phyloP scores from a whole-genome alignment of 2,113 vertebrate species.

The Rhea pennata region DNA sequence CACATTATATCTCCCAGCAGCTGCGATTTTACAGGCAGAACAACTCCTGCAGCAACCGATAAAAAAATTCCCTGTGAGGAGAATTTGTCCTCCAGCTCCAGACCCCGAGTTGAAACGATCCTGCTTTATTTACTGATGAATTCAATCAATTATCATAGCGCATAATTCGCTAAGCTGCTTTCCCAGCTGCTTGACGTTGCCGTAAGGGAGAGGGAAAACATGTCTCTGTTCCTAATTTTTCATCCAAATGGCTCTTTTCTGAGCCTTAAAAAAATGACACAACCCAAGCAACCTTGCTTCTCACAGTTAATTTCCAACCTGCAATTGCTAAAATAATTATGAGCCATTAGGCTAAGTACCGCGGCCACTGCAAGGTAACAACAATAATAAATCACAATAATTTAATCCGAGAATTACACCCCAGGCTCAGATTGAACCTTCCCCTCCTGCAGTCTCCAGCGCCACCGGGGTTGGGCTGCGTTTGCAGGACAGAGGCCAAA shows the following conservation, averaged over 20 bases:
- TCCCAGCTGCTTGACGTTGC: neutral
- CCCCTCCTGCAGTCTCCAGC: neutral
- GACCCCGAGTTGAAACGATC: neutral
- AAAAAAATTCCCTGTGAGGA: neutral
- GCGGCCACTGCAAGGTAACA: neutral
- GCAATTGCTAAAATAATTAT: neutral
- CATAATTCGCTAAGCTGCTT: constrained; percentile 16
- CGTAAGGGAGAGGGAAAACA: neutral
- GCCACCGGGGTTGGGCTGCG: neutral
- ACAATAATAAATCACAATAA: neutral
- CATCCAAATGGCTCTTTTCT: neutral
- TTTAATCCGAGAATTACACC: neutral
- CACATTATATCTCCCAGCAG: neutral
- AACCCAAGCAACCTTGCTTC: neutral
- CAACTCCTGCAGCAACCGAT: fast-evolving
- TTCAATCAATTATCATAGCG: neutral
- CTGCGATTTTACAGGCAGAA: neutral
- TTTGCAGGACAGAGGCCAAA: neutral
- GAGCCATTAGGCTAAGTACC: fast-evolving
- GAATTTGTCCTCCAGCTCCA: neutral
- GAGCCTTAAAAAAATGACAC: neutral
- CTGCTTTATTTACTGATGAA: constrained; percentile 41
- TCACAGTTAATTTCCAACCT: neutral
- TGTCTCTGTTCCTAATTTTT: neutral
- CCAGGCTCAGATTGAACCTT: neutral